Base-by-base conservation (phyloP, 1,140 invertebrate genomes). In the Hyposmocoma kahamanoa region DNA sequence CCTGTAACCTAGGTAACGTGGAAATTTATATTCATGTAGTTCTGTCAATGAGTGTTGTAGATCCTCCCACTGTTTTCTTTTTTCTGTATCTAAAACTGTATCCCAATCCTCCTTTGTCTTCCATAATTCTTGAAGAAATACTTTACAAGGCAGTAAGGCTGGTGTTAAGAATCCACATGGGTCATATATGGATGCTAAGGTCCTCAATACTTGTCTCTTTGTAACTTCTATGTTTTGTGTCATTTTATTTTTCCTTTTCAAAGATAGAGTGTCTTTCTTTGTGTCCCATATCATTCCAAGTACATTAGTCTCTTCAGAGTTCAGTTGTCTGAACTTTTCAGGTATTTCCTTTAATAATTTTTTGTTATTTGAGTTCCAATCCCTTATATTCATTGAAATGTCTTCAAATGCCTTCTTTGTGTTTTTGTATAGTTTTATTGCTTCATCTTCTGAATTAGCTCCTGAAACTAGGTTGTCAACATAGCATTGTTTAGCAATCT, bases 301-400 rank as follows among this genome's bases (percentile, higher is more conserved):
- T 19, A 41, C 15, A 17, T 39, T 39, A 17, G 22, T 28, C 2
- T 11, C 17, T n/a, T 26, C 22, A 11, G 10, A 3, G 2, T 9
- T 4, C 11, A 17, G 13, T 26, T 9, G 11, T 11, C 24, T 11
- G 11, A 22, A 20, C 24, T 11, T 3, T 47, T 28, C 5, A 5
- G 43, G 43, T 21, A 45, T 45, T 3, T 3, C 11, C 4, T 20
- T 32, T 10, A 45, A 2, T 15, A 45, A 30, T 11, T 30, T 19
- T 34, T 30, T 20, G 17, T 32, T 20, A 34, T 45, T 45, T 28
- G 43, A 45, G 18, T 15, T 28, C 43, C 43, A 45, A 4, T 45
- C 19, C 32, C 43, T 30, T 1, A 45, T 32, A 24, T 45, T 45
- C 26, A 45, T 30, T n/a, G n/a, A n/a, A n/a, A n/a, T n/a, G n/a